Percentiles rank a stretch among this genome's conserved stretches.
Evolutionary conservation across 2,888 invertebrate species (phyloP).

Genomic region (Macrophya annulata): DNA sequence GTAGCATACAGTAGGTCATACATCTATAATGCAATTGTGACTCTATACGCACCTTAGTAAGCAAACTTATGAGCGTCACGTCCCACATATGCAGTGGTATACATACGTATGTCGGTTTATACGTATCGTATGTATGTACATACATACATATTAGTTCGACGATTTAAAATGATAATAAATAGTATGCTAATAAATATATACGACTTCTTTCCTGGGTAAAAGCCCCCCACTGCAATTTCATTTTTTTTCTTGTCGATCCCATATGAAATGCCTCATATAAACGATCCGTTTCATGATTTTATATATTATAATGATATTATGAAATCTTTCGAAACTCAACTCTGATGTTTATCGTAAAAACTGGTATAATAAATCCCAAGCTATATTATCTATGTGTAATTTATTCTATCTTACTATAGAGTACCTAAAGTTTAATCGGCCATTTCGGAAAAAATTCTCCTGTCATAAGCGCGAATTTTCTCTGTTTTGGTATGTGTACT

Average conservation of each 20-base stretch:
- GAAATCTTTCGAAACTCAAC: too few relatives aligned
- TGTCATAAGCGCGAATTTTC: not conserved
- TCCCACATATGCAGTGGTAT: not conserved
- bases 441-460: not conserved
- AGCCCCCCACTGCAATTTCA: not conserved
- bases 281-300: too few relatives aligned
- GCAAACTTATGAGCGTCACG: constrained; percentile 8
- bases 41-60: not conserved
- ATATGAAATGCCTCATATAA: too few relatives aligned
- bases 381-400: too few relatives aligned
- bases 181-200: not conserved
- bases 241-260: not conserved
- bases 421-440: not conserved
- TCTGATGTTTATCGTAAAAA: too few relatives aligned
- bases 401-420: not conserved
- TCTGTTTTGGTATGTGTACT: not conserved
- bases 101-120: not conserved
- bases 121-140: too few relatives aligned
- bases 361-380: too few relatives aligned
- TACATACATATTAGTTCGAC: not conserved
- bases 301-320: too few relatives aligned
- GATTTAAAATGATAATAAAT: not conserved
- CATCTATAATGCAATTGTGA: constrained; percentile 13
- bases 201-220: not conserved
- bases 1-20: constrained; percentile 7